Percentiles rank a stretch among this genome's conserved stretches.
Evolutionary conservation across 2,888 invertebrate species (phyloP).

Genomic region (Lycocerus yunnanus): DNA sequence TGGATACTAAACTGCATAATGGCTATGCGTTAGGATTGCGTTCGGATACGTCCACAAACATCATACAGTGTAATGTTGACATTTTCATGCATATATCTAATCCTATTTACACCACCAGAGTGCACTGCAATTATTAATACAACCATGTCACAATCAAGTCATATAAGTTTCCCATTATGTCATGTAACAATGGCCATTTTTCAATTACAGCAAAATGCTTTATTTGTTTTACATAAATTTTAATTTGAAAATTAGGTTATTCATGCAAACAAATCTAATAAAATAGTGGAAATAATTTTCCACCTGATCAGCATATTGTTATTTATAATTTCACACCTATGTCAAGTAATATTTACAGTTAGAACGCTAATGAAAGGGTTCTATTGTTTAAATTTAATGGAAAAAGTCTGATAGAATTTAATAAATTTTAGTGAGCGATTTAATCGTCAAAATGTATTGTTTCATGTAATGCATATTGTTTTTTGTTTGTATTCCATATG

Average conservation of each 20-base stretch:
- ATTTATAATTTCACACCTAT: neutral
- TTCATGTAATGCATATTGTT: constrained; percentile 5
- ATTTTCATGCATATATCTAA: constrained; percentile 36
- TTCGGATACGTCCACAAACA: constrained; percentile 10
- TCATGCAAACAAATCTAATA: constrained; percentile 13
- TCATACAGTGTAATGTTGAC: constrained; percentile 33
- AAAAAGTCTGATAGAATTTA: constrained; percentile 31
- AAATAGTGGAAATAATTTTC: neutral
- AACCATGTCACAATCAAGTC: constrained; percentile 32
- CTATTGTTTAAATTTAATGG: constrained; percentile 33
- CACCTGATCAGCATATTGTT: neutral
- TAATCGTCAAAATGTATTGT: constrained; percentile 21
- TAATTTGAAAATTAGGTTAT: neutral
- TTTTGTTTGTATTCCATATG: constrained; percentile 31
- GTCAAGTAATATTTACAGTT: neutral
- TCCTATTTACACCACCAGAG: constrained; percentile 25
- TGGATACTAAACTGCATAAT: constrained; percentile 20
- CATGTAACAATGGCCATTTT: constrained; percentile 40
- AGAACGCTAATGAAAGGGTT: constrained; percentile 9
- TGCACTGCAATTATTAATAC: constrained; percentile 20
- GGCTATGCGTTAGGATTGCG: constrained; percentile 16
- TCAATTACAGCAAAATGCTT: constrained; percentile 30
- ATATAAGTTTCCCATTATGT: constrained; percentile 43
- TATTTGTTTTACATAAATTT: constrained; percentile 16
- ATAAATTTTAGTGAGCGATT: constrained; percentile 30